Conservation (phyloP, 2,113 vertebrate genomes). For the Empidonax traillii region DNA sequence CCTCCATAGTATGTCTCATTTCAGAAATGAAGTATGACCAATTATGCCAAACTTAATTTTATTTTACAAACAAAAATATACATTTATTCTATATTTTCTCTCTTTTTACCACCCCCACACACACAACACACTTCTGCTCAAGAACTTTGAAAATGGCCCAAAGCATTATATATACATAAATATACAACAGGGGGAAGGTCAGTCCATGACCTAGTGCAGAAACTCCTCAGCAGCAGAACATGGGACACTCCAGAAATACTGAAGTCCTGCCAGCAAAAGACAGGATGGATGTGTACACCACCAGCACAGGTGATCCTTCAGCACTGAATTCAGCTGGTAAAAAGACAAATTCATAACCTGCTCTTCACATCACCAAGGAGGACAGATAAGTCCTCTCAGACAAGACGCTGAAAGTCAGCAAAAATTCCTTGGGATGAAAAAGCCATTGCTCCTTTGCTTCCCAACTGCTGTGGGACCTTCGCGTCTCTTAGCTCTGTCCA, state of each 20-base stretch:
- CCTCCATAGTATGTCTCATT: not conserved
- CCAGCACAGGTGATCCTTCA: not conserved
- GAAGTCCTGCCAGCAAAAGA: not conserved
- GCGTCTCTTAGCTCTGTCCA: not conserved
- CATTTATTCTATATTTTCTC: slow-evolving; percentile 57
- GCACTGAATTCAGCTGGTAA: not conserved
- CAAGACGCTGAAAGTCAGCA: not conserved
- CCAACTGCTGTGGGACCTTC: not conserved
- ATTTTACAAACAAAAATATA: slow-evolving; percentile 74
- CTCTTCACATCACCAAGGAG: not conserved
- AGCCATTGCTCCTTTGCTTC: not conserved
- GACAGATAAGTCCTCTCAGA: not conserved
- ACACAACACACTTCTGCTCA: slow-evolving; percentile 1
- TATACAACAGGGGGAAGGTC: not conserved
- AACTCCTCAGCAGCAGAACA: slow-evolving; percentile 40
- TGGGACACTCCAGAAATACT: not conserved
- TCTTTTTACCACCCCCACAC: not conserved
- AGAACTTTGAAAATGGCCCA: not conserved
- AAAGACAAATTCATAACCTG: not conserved
- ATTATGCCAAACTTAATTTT: slow-evolving; percentile 66
- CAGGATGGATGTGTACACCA: not conserved
- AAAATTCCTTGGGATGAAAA: not conserved
- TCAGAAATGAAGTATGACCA: not conserved
- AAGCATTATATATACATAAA: slow-evolving; percentile 18
- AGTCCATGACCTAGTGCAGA: slow-evolving; percentile 14